Percentiles rank a stretch among this genome's conserved stretches.
phyloP scores from a whole-genome alignment of 1,140 invertebrate species.

The Drosophila nebulosa region DNA sequence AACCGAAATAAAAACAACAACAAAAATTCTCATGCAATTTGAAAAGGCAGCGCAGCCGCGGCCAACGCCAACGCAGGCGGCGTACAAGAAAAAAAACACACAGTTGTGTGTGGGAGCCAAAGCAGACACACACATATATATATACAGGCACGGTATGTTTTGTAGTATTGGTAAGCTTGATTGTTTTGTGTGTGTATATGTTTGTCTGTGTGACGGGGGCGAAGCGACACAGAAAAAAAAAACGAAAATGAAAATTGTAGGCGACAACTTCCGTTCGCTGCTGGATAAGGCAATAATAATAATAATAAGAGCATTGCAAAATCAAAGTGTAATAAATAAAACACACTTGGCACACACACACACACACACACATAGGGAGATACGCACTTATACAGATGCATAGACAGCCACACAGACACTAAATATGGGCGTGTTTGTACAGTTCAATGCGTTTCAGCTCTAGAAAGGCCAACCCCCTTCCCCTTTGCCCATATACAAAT shows the following conservation, averaged over 20 bases:
- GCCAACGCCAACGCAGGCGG: slow-evolving; percentile 18
- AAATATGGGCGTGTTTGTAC: slow-evolving; percentile 75
- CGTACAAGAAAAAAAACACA: background rate
- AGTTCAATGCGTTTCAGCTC: slow-evolving; percentile 52
- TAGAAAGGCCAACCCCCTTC: slow-evolving; percentile 6
- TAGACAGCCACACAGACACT: slow-evolving; percentile 39
- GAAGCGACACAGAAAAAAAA: slow-evolving; percentile 56
- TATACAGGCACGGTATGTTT: slow-evolving; percentile 12
- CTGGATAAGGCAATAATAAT: slow-evolving; percentile 67
- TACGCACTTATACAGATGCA: background rate
- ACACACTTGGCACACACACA: slow-evolving; percentile 27
- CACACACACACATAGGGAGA: background rate
- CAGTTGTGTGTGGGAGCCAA: slow-evolving; percentile 48
- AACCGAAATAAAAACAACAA: slow-evolving; percentile 41
- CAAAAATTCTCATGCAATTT: slow-evolving; percentile 70
- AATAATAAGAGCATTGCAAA: slow-evolving; percentile 65
- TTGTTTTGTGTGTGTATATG: background rate
- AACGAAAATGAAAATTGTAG: slow-evolving; percentile 71
- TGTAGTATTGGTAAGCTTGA: slow-evolving; percentile 31
- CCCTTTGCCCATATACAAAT: background rate
- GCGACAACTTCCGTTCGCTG: slow-evolving; percentile 71
- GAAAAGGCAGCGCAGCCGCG: slow-evolving; percentile 50
- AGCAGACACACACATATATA: slow-evolving; percentile 12
- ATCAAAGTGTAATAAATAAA: slow-evolving; percentile 66
- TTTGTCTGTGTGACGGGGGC: slow-evolving; percentile 24